phyloP scores from a whole-genome alignment of 2,888 invertebrate species.

The Chalcis sispes region DNA sequence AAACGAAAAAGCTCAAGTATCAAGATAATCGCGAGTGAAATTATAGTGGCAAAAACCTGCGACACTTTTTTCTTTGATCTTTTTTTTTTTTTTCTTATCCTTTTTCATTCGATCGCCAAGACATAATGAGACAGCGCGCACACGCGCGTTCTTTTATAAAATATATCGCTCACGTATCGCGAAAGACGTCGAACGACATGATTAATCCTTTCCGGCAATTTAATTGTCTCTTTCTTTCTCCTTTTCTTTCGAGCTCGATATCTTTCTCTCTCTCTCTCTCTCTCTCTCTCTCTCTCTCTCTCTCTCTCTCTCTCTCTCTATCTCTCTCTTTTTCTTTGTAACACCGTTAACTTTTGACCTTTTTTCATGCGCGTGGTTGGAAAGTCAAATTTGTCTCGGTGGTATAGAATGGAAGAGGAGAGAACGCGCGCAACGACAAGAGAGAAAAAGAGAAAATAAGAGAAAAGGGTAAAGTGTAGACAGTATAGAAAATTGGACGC shows the following conservation, averaged over 20 bases:
- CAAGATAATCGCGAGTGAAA: too few relatives aligned
- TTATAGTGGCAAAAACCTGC: too few relatives aligned
- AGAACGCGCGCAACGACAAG: too few relatives aligned
- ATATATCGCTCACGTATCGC: neutral
- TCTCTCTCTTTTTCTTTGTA: neutral
- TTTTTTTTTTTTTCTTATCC: too few relatives aligned
- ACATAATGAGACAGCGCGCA: neutral
- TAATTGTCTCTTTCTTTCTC: slow-evolving; percentile 17
- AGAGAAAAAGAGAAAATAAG: too few relatives aligned
- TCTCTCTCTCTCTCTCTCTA: neutral
- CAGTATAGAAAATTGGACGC: too few relatives aligned
- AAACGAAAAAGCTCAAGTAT: too few relatives aligned
- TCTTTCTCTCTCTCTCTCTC: neutral
- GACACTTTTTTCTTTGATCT: too few relatives aligned
- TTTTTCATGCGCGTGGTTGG: slow-evolving; percentile 13
- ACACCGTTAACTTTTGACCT: slow-evolving; percentile 41
- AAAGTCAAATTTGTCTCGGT: slow-evolving; percentile 23
- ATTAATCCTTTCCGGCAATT: slow-evolving; percentile 20
- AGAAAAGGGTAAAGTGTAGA: too few relatives aligned
- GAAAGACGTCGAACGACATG: slow-evolving; percentile 18
- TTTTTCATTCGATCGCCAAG: too few relatives aligned
- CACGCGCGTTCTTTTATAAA: neutral
- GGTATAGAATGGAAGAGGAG: too few relatives aligned
- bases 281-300: too few relatives aligned
- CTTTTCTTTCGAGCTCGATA: neutral